Conservation (phyloP, 1,140 invertebrate genomes). For the Aphidius gifuensis region DNA sequence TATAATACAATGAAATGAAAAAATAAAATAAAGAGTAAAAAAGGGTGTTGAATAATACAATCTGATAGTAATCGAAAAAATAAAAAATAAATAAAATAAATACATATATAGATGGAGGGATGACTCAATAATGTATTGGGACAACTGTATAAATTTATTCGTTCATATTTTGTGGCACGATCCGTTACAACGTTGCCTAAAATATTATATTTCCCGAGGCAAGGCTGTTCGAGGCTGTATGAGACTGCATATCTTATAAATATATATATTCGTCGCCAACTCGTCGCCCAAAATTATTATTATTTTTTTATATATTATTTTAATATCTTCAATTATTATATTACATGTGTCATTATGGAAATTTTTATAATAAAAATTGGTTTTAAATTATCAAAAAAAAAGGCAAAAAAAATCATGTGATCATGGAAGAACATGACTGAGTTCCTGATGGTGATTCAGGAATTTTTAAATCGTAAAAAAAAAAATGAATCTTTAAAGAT, state of each 20-base stretch:
- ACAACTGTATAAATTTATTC: constrained; percentile 19
- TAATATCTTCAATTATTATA: too few relatives aligned
- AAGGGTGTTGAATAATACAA: too few relatives aligned
- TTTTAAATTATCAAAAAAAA: too few relatives aligned
- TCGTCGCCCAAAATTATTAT: constrained; percentile 1
- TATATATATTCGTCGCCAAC: constrained; percentile 5
- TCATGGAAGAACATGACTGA: too few relatives aligned
- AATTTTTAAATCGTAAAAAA: too few relatives aligned
- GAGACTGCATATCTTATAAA: not conserved
- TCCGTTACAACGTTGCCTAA: constrained; percentile 2
- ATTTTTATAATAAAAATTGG: too few relatives aligned
- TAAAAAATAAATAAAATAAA: not conserved
- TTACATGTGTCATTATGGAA: too few relatives aligned
- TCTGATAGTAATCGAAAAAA: not conserved
- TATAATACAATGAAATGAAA: too few relatives aligned
- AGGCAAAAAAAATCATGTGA: too few relatives aligned
- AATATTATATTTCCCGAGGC: constrained; percentile 16
- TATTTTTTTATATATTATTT: not conserved
- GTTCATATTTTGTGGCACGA: constrained; percentile 4
- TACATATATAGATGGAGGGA: not conserved
- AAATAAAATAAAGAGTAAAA: too few relatives aligned
- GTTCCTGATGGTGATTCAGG: too few relatives aligned
- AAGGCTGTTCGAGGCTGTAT: constrained; percentile 23
- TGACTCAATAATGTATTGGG: constrained; percentile 22
- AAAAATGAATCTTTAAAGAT: too few relatives aligned